Percentiles rank a stretch among this genome's conserved stretches.
phyloP scores from a whole-genome alignment of 1,140 invertebrate species.

The Semibalanus balanoides region DNA sequence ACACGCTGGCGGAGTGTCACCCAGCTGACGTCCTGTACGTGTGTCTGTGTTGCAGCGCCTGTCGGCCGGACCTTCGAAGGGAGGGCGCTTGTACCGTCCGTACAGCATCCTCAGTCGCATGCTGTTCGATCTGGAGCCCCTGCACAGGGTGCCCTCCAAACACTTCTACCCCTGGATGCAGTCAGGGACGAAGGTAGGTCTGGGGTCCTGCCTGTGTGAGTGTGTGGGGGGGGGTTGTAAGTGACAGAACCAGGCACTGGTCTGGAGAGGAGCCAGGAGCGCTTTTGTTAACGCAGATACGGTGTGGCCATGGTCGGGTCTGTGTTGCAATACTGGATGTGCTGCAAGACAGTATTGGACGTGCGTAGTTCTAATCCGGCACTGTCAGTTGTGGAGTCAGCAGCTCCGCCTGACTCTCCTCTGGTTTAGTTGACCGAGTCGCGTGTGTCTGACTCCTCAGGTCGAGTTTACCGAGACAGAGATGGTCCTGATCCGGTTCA shows the following conservation, averaged over 20 bases:
- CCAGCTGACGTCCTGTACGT: no score
- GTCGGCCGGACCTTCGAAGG: background rate
- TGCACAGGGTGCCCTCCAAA: background rate
- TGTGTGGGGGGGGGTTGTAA: no score
- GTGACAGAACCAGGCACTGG: no score
- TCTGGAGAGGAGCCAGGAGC: no score
- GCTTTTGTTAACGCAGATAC: no score
- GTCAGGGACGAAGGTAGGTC: background rate
- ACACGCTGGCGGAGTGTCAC: no score
- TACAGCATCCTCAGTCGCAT: background rate
- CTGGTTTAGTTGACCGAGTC: background rate
- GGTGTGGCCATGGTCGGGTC: no score
- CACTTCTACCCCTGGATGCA: background rate
- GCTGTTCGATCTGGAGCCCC: background rate
- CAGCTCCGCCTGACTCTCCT: background rate
- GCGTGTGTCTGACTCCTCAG: background rate
- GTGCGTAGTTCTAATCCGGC: no score
- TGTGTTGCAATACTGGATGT: no score
- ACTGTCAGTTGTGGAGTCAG: no score
- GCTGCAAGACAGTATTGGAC: no score
- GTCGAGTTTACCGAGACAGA: background rate
- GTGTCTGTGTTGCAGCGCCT: background rate
- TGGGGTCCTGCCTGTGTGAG: no score
- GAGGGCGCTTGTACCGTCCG: background rate
- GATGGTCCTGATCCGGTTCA: background rate